Percentiles rank a stretch among this genome's conserved stretches.
Evolutionary conservation across 2,888 invertebrate species (phyloP).

Genomic region (Germaria angustata): DNA sequence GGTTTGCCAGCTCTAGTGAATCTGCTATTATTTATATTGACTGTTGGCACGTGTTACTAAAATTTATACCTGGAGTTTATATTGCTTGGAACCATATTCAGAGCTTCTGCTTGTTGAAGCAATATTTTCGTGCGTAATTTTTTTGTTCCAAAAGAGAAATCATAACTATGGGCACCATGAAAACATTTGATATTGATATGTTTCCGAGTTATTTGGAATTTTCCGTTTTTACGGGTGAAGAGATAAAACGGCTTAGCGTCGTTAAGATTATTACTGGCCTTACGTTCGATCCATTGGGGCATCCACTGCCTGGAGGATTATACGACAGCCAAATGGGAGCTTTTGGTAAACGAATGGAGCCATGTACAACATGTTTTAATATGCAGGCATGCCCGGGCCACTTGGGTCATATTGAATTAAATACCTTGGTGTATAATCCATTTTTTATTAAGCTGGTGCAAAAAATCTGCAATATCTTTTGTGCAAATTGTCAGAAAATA

Average conservation of each 20-base stretch:
- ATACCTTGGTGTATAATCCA: conserved; percentile 94
- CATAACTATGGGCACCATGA: conserved; percentile 58
- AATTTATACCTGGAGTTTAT: too few species aligned
- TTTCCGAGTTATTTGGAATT: conserved; percentile 82
- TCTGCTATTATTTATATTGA: too few species aligned
- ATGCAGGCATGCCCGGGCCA: conserved; percentile 91
- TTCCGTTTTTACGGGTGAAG: conserved; percentile 87
- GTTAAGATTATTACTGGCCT: conserved; percentile 88
- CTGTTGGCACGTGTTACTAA: too few species aligned
- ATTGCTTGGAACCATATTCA: too few species aligned
- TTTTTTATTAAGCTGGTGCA: conserved; percentile 89
- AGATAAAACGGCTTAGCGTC: conserved; percentile 89
- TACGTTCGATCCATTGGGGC: conserved; percentile 90
- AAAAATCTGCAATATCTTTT: conserved; percentile 85
- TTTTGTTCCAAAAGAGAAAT: too few species aligned
- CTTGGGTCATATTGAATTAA: conserved; percentile 95
- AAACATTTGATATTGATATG: conserved; percentile 73
- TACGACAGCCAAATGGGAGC: conserved; percentile 91
- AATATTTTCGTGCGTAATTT: too few species aligned
- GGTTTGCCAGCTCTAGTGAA: too few species aligned
- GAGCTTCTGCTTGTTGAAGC: too few species aligned
- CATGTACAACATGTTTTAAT: conserved; percentile 90
- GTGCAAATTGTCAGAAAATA: conserved; percentile 85
- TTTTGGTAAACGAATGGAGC: conserved; percentile 80
- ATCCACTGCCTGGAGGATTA: conserved; percentile 91